These are phyloP conservation scores for Syritta pipiens DNA, from an alignment of 2,888 invertebrate species.

Conservation along the genomic window DNA sequence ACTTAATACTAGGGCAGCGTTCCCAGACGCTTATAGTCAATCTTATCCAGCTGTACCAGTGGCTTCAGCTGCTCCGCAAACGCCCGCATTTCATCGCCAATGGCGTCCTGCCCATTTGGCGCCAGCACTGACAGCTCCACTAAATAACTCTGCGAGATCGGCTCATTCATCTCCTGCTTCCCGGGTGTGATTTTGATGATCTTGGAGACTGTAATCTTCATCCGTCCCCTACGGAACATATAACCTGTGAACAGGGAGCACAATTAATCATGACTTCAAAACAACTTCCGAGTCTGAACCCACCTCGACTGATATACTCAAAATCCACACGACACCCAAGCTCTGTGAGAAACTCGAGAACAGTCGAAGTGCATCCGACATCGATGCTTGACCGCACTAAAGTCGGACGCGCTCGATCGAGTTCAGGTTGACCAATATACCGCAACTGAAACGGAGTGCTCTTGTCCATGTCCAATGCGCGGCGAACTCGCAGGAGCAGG, in stretches of 20 bases:
- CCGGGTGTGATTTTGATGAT: constrained; percentile 91
- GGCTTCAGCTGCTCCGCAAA: constrained; percentile 97
- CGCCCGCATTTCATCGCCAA: constrained; percentile 96
- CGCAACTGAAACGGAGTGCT: constrained; percentile 87
- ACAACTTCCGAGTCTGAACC: background rate
- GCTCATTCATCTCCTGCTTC: constrained; percentile 86
- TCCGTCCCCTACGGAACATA: constrained; percentile 96
- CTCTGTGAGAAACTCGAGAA: constrained; percentile 94
- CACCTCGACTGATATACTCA: constrained; percentile 94
- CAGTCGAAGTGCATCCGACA: constrained; percentile 93
- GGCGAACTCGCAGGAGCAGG: constrained; percentile 88
- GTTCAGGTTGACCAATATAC: constrained; percentile 94
- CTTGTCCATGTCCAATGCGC: constrained; percentile 86
- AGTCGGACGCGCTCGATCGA: constrained; percentile 92
- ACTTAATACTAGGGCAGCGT: constrained; percentile 72
- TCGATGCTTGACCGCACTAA: constrained; percentile 95
- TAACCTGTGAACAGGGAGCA: constrained; percentile 80
- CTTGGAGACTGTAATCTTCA: constrained; percentile 98
- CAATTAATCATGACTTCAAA: background rate
- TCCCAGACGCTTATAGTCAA: constrained; percentile 89
- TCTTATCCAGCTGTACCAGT: constrained; percentile 93
- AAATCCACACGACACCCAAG: constrained; percentile 94
- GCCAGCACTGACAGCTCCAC: constrained; percentile 93
- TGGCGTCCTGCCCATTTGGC: constrained; percentile 94
- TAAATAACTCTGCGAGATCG: constrained; percentile 94